phyloP scores from a whole-genome alignment of 1,140 invertebrate genomes.

The Drosophila willistoni region DNA sequence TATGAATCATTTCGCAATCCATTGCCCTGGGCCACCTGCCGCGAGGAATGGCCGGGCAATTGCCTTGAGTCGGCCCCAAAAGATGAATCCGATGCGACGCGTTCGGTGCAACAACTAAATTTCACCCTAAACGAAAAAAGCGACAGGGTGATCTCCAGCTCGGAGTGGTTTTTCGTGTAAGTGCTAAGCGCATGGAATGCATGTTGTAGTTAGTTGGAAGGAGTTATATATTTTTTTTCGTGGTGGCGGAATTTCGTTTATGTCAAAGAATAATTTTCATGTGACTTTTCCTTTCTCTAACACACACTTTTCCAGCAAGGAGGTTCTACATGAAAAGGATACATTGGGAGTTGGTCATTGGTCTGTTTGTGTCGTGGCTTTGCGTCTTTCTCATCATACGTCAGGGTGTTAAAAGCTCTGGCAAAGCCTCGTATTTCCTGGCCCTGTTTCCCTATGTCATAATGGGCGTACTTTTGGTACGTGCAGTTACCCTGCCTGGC shows the following conservation, averaged over 20 bases:
- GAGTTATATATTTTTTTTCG: background rate
- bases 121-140: too few species aligned
- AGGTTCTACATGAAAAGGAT: conserved; percentile 87
- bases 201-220: conserved; percentile 7
- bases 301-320: conserved; percentile 84
- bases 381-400: conserved; percentile 90
- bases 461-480: conserved; percentile 89
- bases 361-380: conserved; percentile 91
- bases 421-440: conserved; percentile 92
- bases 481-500: conserved; percentile 90
- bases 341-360: conserved; percentile 91
- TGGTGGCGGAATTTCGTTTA: background rate
- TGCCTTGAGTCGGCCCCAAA: conserved; percentile 68
- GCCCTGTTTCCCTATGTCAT: conserved; percentile 94
- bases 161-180: conserved; percentile 87
- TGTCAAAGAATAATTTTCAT: conserved; percentile 1
- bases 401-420: conserved; percentile 90
- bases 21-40: conserved; percentile 87
- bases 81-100: conserved; percentile 14
- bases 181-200: conserved; percentile 46
- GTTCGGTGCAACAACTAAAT: background rate
- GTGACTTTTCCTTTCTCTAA: background rate
- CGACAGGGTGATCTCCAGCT: too few species aligned
- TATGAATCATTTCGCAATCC: conserved; percentile 85
- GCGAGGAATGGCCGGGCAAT: conserved; percentile 84